Percentiles rank a stretch among this genome's conserved stretches.
phyloP scores from a whole-genome alignment of 2,113 vertebrate genomes.

The Macquaria australasica region DNA sequence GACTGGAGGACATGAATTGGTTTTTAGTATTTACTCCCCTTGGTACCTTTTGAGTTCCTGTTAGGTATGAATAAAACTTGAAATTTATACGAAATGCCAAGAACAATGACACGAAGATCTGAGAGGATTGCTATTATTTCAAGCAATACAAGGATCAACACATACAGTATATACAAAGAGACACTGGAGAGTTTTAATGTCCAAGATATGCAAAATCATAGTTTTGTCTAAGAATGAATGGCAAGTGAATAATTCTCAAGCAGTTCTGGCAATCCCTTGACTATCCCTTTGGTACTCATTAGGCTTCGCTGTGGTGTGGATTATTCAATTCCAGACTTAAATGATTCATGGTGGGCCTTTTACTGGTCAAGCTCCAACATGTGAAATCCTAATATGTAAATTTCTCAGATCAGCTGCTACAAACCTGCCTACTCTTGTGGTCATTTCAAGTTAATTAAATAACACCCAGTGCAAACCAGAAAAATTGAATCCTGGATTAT shows the following conservation, averaged over 20 bases:
- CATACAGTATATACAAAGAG: not conserved
- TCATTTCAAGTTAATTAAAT: slow-evolving; percentile 1
- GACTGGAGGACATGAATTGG: not conserved
- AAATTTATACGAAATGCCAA: not conserved
- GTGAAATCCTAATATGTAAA: slow-evolving; percentile 16
- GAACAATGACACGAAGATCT: not conserved
- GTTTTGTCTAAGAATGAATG: not conserved
- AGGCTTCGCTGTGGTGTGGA: not conserved
- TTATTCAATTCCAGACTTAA: slow-evolving; percentile 29
- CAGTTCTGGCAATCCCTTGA: not conserved
- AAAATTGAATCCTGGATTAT: not conserved
- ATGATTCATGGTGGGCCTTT: slow-evolving; percentile 14
- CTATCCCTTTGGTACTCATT: slow-evolving; percentile 25
- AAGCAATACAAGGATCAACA: not conserved
- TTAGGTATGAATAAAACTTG: not conserved
- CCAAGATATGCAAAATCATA: not conserved
- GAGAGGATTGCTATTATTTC: not conserved
- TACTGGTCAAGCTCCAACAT: not conserved
- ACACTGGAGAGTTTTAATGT: not conserved
- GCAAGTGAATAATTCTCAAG: not conserved
- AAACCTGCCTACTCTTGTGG: not conserved
- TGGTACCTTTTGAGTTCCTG: not conserved
- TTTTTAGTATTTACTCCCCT: slow-evolving; percentile 8
- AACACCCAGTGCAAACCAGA: not conserved
- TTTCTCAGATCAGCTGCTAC: slow-evolving; percentile 13